Conservation (phyloP, 1,140 invertebrate genomes). For the Drosophila sturtevanti region DNA sequence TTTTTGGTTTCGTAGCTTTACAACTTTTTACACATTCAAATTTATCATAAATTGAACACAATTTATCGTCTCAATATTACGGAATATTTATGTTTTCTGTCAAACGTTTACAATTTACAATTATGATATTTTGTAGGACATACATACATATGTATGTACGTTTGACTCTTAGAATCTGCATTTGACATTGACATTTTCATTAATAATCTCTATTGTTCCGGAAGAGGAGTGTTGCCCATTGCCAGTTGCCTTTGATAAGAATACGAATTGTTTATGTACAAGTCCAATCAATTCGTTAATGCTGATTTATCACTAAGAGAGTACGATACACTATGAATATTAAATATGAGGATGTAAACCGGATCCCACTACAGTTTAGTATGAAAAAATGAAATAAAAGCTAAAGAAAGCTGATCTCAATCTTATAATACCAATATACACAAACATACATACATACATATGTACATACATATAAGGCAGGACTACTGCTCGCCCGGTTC, state of each 20-base stretch:
- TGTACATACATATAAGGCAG: neutral
- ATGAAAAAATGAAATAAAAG: neutral
- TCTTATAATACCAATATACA: neutral
- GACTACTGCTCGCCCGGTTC: neutral
- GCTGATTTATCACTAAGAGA: neutral
- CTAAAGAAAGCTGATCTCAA: neutral
- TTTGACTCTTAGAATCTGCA: neutral
- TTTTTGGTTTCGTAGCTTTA: neutral
- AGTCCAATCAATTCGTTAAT: neutral
- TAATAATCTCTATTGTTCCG: neutral
- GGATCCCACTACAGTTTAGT: neutral
- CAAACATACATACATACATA: no score
- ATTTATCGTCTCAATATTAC: neutral
- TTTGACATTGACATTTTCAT: neutral
- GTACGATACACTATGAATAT: neutral
- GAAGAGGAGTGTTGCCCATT: neutral
- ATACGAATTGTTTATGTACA: neutral
- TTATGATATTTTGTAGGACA: no score
- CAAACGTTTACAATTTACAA: no score
- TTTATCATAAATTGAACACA: neutral
- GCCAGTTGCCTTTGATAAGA: neutral
- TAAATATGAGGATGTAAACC: conserved; percentile 4
- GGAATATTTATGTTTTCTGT: no score
- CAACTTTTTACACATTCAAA: neutral
- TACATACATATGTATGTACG: no score